Conservation (phyloP, 2,113 vertebrate species). For the Melospiza georgiana region DNA sequence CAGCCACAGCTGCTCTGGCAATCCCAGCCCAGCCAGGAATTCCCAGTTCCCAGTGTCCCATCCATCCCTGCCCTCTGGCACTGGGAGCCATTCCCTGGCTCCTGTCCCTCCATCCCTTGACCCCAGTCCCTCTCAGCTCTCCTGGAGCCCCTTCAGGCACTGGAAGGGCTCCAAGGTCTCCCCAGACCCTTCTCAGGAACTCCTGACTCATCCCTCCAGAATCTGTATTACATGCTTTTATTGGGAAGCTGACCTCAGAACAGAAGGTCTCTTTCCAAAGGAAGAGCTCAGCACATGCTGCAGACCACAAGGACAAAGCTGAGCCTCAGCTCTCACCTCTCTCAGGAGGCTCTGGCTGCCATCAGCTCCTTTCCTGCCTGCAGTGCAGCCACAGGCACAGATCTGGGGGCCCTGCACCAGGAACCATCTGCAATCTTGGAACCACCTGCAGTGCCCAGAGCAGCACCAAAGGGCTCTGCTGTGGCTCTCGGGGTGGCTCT, state of each 20-base stretch:
- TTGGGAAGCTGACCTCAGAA: neutral
- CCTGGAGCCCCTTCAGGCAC: neutral
- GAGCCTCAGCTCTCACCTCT: neutral
- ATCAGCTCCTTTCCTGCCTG: neutral
- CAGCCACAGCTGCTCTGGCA: neutral
- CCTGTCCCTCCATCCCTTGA: neutral
- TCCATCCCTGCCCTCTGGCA: fast-evolving
- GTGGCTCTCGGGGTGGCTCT: neutral
- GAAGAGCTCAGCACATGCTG: neutral
- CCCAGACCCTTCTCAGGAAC: neutral
- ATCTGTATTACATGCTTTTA: fast-evolving
- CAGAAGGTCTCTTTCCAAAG: neutral
- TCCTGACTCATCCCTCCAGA: neutral
- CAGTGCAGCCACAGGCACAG: neutral
- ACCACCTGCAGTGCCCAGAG: neutral
- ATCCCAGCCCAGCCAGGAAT: neutral
- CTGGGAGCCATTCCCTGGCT: neutral
- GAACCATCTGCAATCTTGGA: neutral
- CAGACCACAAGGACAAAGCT: fast-evolving
- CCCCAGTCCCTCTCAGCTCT: neutral
- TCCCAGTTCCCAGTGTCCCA: neutral
- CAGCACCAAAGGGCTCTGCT: neutral
- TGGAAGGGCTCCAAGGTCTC: fast-evolving
- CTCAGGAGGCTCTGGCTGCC: neutral
- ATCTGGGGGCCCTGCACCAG: neutral